Percentiles rank a stretch among this genome's conserved stretches.
Conservation (phyloP, 2,113 vertebrate species). For the Hemicordylus capensis region DNA sequence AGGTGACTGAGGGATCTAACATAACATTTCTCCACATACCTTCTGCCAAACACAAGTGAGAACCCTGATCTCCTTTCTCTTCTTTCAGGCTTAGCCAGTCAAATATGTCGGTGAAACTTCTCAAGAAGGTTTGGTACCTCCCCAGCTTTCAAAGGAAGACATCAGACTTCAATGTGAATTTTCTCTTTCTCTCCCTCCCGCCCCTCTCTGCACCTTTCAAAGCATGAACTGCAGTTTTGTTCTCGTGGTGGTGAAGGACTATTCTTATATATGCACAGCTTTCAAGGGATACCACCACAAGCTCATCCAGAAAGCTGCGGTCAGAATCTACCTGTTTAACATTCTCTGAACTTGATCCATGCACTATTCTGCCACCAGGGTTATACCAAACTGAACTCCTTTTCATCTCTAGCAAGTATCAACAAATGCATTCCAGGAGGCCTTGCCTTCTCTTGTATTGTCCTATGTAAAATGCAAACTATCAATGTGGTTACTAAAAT, state of each 20-base stretch:
- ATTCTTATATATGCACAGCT: not conserved
- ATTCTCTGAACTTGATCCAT: not conserved
- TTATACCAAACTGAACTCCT: not conserved
- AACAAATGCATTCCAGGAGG: not conserved
- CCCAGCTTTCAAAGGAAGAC: not conserved
- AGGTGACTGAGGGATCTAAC: too few relatives aligned
- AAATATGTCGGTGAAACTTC: not conserved
- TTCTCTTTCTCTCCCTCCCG: not conserved
- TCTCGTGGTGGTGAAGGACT: not conserved
- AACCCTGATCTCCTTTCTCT: not conserved
- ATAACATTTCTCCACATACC: too few relatives aligned
- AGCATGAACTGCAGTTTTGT: not conserved
- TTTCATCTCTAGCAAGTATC: not conserved
- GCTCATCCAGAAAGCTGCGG: not conserved
- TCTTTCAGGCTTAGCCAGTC: not conserved
- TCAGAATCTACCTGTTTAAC: not conserved
- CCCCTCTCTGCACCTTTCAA: not conserved
- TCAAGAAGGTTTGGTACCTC: not conserved
- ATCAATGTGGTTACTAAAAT: not conserved
- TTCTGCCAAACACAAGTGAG: too few relatives aligned
- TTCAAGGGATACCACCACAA: not conserved
- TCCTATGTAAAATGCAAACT: constrained; percentile 4
- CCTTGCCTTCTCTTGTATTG: not conserved
- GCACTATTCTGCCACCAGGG: not conserved
- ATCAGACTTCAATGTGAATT: not conserved